Evolutionary conservation across 2,797 vertebrate species (phyloP), one percentile per base, ranked within the genome.

Genomic region (Heteromormyrus szaboi): DNA sequence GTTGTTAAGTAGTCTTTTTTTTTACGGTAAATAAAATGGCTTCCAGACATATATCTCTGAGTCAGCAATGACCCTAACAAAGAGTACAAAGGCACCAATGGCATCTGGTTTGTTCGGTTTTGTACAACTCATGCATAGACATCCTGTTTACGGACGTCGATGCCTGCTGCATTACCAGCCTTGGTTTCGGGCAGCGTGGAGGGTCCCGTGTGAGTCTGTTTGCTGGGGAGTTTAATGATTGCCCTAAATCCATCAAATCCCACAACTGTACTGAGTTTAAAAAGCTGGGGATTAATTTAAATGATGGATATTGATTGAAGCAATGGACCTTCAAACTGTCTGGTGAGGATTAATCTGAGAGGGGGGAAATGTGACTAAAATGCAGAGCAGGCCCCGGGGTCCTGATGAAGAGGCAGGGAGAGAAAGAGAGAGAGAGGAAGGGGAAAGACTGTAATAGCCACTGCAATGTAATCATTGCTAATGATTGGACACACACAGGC

Each of bases 231-330:
- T 89, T 89, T 88, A 84, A 89, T 88, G 89, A 85, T 88, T 54
- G 89, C 86, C 56, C 76, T 89, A 89, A 92, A 92, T 93, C 90
- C 91, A 90, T 90, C 88, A 91, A 90, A 94, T 92, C 91, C 91
- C 90, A 87, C 88, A 91, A 91, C 25, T 92, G 54, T 88, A 90
- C 91, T 46, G 88, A 90, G 90, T 93, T 88, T 88, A 89, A 91
- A 90, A 90, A 90, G 91, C 91, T 90, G 89, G 59, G 90, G 92
- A 93, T 92, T 93, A 25, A 93, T 93, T 94, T 92, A 93, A 94
- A 93, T 88, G 88, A 91, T 90, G 88, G 90, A 81, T 93, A 91
- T 93, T 91, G 93, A 93, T 92, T 93, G 90, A 90, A 83, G 91
- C 91, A 93, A 92, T 92, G 90, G 90, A 91, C 91, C 91, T 92